Evolutionary conservation across 2,797 vertebrate species (phyloP).

Genomic region (Xenopus petersii): DNA sequence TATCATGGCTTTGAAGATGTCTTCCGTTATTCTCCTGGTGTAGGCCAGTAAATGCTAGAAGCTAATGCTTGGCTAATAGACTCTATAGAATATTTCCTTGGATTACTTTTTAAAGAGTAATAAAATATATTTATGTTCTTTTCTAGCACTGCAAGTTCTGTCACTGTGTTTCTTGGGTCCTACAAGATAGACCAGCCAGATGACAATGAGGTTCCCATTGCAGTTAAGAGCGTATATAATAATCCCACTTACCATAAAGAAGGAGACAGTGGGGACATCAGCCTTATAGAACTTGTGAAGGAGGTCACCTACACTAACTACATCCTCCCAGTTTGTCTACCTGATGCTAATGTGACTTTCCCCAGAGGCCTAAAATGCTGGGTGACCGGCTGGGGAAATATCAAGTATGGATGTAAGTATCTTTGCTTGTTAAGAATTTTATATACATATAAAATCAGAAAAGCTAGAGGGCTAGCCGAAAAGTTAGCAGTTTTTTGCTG

Average conservation of each 20-base stretch:
- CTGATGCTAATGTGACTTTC: constrained; percentile 47
- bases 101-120: too few relatives aligned
- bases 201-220: constrained; percentile 40
- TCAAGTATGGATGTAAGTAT: constrained; percentile 51
- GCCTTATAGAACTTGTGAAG: constrained; percentile 51
- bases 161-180: constrained; percentile 53
- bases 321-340: constrained; percentile 63
- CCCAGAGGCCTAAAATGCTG: constrained; percentile 52
- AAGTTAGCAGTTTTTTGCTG: too few relatives aligned
- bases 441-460: too few relatives aligned
- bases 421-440: too few relatives aligned
- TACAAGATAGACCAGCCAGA: constrained; percentile 51
- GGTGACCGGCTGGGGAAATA: constrained; percentile 62
- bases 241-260: constrained; percentile 49
- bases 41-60: too few relatives aligned
- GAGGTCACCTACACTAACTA: constrained; percentile 52
- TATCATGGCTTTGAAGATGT: too few relatives aligned
- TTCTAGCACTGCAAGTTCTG: too few relatives aligned
- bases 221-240: constrained; percentile 43
- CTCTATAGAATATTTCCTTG: too few relatives aligned
- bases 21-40: too few relatives aligned
- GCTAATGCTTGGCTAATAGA: too few relatives aligned
- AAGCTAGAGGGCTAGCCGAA: too few relatives aligned
- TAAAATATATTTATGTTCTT: too few relatives aligned
- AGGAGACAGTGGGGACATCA: constrained; percentile 53